Conservation (phyloP, 2,888 invertebrate genomes). For the Lasioglossum marginatum region DNA sequence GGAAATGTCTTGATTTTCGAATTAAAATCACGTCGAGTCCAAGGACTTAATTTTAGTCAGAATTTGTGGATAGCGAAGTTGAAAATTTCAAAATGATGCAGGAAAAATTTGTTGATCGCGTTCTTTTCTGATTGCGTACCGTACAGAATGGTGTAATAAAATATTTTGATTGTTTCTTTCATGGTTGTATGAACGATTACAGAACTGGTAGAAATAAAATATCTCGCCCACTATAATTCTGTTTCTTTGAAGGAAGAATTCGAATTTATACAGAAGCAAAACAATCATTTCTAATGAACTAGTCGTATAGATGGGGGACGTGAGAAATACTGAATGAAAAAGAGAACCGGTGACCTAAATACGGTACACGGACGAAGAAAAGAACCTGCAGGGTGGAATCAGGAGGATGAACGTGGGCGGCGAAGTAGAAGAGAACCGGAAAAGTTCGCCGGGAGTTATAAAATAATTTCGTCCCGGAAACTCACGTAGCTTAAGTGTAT, state of each 20-base stretch:
- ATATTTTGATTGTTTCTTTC: too few species aligned
- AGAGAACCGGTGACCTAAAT: slow-evolving; percentile 27
- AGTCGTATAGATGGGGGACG: background rate
- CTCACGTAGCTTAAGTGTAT: slow-evolving; percentile 52
- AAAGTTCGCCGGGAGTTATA: slow-evolving; percentile 57
- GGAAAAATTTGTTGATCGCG: background rate
- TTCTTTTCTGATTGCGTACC: too few species aligned
- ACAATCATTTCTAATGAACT: background rate
- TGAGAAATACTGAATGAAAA: background rate
- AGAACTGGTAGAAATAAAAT: too few species aligned
- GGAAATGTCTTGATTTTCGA: too few species aligned
- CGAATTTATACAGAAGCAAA: background rate
- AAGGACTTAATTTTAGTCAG: background rate
- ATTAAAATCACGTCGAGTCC: too few species aligned
- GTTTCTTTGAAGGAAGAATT: background rate
- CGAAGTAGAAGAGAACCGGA: slow-evolving; percentile 11
- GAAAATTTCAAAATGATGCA: background rate
- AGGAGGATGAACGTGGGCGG: slow-evolving; percentile 17
- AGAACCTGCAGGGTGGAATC: background rate
- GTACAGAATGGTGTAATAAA: background rate
- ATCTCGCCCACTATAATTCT: too few species aligned
- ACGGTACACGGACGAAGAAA: slow-evolving; percentile 15
- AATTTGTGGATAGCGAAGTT: background rate
- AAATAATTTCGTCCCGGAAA: slow-evolving; percentile 53
- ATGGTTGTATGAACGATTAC: too few species aligned